Percentiles rank a stretch among this genome's conserved stretches.
phyloP scores from a whole-genome alignment of 2,113 vertebrate genomes.

The Heptranchias perlo region DNA sequence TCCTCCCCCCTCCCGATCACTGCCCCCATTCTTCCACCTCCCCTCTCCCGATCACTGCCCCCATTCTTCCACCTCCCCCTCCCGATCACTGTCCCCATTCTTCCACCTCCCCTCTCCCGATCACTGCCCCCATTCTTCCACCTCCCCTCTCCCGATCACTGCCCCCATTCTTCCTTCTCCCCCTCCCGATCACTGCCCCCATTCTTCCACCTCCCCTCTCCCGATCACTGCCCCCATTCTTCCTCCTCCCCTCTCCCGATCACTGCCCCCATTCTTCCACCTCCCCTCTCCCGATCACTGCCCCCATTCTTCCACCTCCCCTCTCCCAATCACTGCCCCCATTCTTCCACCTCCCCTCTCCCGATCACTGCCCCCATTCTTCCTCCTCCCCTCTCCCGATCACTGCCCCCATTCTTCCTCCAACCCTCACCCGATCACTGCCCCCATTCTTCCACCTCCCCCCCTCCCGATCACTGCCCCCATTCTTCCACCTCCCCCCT shows the following conservation, averaged over 20 bases:
- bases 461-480: neutral
- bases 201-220: neutral
- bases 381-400: neutral
- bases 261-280: neutral
- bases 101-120: neutral
- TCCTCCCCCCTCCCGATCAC: neutral
- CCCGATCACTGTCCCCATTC: too few relatives aligned
- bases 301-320: too few relatives aligned
- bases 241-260: neutral
- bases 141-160: neutral
- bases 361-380: too few relatives aligned
- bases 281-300: neutral
- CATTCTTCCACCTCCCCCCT: neutral
- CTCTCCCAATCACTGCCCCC: neutral
- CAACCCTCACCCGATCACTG: too few relatives aligned
- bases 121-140: neutral
- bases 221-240: too few relatives aligned
- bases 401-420: neutral
- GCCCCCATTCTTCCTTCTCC: too few relatives aligned
- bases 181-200: neutral
- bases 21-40: too few relatives aligned
- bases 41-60: neutral
- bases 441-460: too few relatives aligned
- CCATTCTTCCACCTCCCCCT: neutral
- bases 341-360: neutral